phyloP scores from a whole-genome alignment of 2,797 vertebrate species.

The Enteromius argenteus region DNA sequence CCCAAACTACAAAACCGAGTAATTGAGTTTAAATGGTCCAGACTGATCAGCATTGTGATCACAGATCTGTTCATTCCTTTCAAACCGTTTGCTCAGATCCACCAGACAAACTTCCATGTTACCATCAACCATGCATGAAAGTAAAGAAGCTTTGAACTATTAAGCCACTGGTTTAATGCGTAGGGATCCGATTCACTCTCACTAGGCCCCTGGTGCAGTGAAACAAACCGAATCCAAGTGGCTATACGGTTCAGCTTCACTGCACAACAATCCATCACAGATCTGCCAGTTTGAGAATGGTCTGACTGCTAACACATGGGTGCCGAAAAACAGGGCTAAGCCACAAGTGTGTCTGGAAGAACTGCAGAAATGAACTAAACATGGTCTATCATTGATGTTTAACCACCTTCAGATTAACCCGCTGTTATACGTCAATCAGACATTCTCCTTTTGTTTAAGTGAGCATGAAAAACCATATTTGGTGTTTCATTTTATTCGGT shows the following conservation, averaged over 20 bases:
- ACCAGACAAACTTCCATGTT: slow-evolving; percentile 36
- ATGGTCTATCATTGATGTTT: not conserved
- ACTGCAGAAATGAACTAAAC: not conserved
- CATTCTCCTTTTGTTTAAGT: not conserved
- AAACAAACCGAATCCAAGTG: slow-evolving; percentile 31
- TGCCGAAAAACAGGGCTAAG: slow-evolving; percentile 1
- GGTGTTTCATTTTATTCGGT: not conserved
- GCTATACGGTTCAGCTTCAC: slow-evolving; percentile 39
- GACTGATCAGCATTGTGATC: slow-evolving; percentile 28
- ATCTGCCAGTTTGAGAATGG: slow-evolving; percentile 28
- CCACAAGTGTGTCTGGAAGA: not conserved
- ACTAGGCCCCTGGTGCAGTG: slow-evolving; percentile 30
- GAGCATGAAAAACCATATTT: too few species aligned
- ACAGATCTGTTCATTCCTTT: slow-evolving; percentile 31
- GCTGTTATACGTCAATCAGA: not conserved
- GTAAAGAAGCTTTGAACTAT: slow-evolving; percentile 41
- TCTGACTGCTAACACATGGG: slow-evolving; percentile 29
- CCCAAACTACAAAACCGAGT: slow-evolving; percentile 33
- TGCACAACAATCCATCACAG: slow-evolving; percentile 42
- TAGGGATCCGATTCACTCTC: slow-evolving; percentile 21
- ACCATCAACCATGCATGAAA: slow-evolving; percentile 26
- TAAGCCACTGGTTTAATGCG: slow-evolving; percentile 25
- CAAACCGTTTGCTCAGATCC: slow-evolving; percentile 19
- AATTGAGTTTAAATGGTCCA: slow-evolving; percentile 36
- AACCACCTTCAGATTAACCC: not conserved